Evolutionary conservation across 2,113 vertebrate species (phyloP).

Genomic region (Puffinus mauretanicus): DNA sequence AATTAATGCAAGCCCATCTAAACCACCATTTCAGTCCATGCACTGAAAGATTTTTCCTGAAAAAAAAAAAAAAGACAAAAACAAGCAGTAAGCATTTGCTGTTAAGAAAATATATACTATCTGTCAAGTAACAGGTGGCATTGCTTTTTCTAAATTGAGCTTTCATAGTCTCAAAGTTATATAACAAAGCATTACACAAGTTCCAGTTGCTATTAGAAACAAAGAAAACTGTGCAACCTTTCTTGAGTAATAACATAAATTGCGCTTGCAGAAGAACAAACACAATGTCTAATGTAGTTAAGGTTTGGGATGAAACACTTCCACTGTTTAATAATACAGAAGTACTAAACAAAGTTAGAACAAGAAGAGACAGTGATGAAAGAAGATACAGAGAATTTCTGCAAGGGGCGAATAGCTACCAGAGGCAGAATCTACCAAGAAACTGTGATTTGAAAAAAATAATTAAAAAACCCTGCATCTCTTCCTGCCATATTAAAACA

Average conservation of each 20-base stretch:
- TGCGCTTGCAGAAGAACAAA: background rate
- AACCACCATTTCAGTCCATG: conserved; percentile 86
- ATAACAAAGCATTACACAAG: background rate
- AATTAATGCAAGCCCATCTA: conserved; percentile 82
- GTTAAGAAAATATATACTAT: background rate
- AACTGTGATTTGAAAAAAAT: background rate
- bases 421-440: background rate
- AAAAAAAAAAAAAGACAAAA: background rate
- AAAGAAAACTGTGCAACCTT: background rate
- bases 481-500: background rate
- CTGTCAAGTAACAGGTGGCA: background rate
- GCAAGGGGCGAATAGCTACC: background rate
- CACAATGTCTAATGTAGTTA: background rate
- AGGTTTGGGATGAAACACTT: background rate
- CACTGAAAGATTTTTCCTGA: conserved; percentile 89
- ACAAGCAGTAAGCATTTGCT: background rate
- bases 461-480: background rate
- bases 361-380: background rate
- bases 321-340: background rate
- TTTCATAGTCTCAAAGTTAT: background rate
- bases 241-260: background rate
- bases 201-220: background rate
- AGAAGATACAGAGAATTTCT: background rate
- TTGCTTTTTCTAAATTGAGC: background rate
- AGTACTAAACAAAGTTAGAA: background rate